Evolutionary conservation across 2,888 invertebrate species (phyloP), one percentile per base, ranked within the genome.

Genomic region (Noctuana brunneofusca): DNA sequence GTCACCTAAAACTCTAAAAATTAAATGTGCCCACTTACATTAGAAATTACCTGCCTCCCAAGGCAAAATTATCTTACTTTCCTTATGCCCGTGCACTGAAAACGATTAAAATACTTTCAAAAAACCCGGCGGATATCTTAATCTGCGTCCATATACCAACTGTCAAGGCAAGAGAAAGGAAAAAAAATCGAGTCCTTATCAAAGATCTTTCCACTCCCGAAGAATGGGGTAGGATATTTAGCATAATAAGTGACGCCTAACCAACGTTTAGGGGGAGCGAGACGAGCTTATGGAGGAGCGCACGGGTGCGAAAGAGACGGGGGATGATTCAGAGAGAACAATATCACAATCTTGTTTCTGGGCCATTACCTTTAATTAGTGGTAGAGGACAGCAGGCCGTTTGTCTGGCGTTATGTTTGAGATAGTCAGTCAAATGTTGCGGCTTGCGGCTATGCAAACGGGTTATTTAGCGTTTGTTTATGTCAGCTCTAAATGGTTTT

Each of bases 281-380:
- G 87, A 86, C 1, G 54, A 70, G 1, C 4, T 6, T 65, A 81
- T 69, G 0, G 1, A 18, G 6, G 4, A 22, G 1, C 2, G 0
- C 0, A 0, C 0, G 14, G 1, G 76, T 55, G 30, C 24, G 81
- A 86, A 41, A 57, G 73, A 58, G 85, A 83, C 0, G 62, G 77
- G 2, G 35, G 66, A 66, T 72, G 74, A 73, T 83, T 82, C 79
- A 76, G 77, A 78, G 85, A 85, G 87, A 84, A 92, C 91, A 91
- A 91, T 92, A 89, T 88, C 90, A 84, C 92, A 92, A 92, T 92
- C 92, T 92, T 92, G 92, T 92, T 92, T 92, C 92, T 90, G 78
- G 89, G 77, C 91, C 91, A 92, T 92, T 92, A 90, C 84, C 87
- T 87, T 92, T 92, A 92, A 92, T 92, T 92, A 92, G 91, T 87